A percentile compares a stretch with the other conserved stretches of the same genome.
Evolutionary conservation across 2,797 vertebrate species (phyloP).

Genomic region (Lepus oiostolus): DNA sequence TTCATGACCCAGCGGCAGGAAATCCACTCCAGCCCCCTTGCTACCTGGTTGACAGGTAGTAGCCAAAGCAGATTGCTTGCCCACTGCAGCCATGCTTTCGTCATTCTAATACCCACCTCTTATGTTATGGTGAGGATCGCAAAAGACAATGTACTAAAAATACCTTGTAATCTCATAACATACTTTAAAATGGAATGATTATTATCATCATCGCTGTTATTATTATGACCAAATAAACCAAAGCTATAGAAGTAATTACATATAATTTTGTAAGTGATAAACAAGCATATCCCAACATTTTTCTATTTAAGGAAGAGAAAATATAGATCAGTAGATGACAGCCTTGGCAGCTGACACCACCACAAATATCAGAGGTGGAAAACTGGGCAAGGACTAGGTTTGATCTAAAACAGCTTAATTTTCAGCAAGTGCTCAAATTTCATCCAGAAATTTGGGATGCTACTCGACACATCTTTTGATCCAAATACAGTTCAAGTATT

Average conservation of each 20-base stretch:
- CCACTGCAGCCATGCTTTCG: neutral
- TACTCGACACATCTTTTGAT: neutral
- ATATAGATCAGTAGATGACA: neutral
- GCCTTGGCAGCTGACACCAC: neutral
- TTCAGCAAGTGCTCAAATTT: neutral
- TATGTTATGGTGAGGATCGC: neutral
- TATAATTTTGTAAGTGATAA: conserved; percentile 1
- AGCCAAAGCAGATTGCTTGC: neutral
- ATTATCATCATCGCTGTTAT: neutral
- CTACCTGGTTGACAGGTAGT: neutral
- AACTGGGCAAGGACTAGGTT: neutral
- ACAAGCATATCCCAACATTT: neutral
- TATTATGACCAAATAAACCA: neutral
- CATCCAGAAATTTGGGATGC: neutral
- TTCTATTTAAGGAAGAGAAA: conserved; percentile 47
- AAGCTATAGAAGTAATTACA: neutral
- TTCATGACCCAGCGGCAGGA: neutral
- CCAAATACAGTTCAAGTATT: neutral
- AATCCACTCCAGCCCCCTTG: neutral
- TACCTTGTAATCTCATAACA: neutral
- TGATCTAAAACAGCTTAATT: neutral
- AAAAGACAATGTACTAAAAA: neutral
- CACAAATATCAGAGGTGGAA: conserved; percentile 11
- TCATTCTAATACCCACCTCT: neutral
- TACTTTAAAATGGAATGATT: conserved; percentile 29